Conservation (phyloP, 1,140 invertebrate species). For the Brachionus rubens region DNA sequence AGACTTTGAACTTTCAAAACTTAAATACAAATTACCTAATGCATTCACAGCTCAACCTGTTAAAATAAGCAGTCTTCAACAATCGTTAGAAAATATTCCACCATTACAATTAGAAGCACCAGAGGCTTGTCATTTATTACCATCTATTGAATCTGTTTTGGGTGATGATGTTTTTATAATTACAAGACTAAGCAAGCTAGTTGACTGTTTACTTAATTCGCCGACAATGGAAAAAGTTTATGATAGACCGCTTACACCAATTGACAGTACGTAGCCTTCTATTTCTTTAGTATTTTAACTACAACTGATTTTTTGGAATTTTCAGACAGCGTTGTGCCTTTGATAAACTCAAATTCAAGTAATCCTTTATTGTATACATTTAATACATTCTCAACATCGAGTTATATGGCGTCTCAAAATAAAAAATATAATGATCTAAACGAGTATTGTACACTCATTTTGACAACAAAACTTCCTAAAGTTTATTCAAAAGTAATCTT, state of each 20-base stretch:
- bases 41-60: conserved; percentile 56
- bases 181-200: conserved; percentile 57
- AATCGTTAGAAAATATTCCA: conserved; percentile 54
- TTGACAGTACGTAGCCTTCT: conserved; percentile 51
- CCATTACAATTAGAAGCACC: conserved; percentile 55
- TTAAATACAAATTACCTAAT: conserved; percentile 56
- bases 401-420: conserved; percentile 54
- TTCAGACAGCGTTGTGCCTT: conserved; percentile 18
- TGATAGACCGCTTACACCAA: conserved; percentile 56
- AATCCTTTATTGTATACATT: background rate
- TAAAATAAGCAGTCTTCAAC: conserved; percentile 53
- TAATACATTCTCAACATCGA: conserved; percentile 48
- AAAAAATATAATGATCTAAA: conserved; percentile 58
- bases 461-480: conserved; percentile 55
- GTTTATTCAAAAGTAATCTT: conserved; percentile 48
- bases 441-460: conserved; percentile 56
- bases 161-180: conserved; percentile 60
- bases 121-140: conserved; percentile 58
- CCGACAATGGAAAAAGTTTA: conserved; percentile 55
- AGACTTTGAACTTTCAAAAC: conserved; percentile 53
- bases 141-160: conserved; percentile 57
- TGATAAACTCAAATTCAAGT: conserved; percentile 28
- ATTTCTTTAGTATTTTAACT: too few species aligned
- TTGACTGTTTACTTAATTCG: conserved; percentile 55
- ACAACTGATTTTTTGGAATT: background rate